phyloP scores from a whole-genome alignment of 2,797 vertebrate genomes.

The Helostoma temminkii region DNA sequence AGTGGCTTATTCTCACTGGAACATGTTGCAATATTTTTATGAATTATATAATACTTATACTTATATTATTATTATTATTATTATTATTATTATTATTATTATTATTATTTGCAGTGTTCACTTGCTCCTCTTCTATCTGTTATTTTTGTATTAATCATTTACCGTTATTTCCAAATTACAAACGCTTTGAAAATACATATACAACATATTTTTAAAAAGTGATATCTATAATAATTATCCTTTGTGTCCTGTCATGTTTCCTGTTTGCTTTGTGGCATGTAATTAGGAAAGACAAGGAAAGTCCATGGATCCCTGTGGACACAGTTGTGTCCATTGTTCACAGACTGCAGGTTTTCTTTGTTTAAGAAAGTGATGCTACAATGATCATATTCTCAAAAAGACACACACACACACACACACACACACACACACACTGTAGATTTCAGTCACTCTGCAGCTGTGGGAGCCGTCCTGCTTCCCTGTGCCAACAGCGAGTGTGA shows the following conservation, averaged over 20 bases:
- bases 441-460: conserved; percentile 23
- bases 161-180: background rate
- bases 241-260: background rate
- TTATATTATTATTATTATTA: too few species aligned
- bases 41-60: too few species aligned
- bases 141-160: background rate
- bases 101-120: too few species aligned
- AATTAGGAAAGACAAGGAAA: background rate
- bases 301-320: background rate
- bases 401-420: conserved; percentile 3
- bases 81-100: too few species aligned
- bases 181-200: background rate
- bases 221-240: too few species aligned
- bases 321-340: background rate
- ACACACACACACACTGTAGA: conserved; percentile 3
- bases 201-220: background rate
- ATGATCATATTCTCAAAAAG: background rate
- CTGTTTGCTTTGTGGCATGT: background rate
- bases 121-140: too few species aligned
- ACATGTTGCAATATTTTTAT: too few species aligned
- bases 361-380: conserved; percentile 8
- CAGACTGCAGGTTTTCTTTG: background rate
- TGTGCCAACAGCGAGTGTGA: conserved; percentile 63
- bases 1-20: too few species aligned
- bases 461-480: conserved; percentile 49